These are phyloP conservation scores for Lepus oiostolus DNA, from an alignment of 2,797 vertebrate species.

Conservation along the genomic window DNA sequence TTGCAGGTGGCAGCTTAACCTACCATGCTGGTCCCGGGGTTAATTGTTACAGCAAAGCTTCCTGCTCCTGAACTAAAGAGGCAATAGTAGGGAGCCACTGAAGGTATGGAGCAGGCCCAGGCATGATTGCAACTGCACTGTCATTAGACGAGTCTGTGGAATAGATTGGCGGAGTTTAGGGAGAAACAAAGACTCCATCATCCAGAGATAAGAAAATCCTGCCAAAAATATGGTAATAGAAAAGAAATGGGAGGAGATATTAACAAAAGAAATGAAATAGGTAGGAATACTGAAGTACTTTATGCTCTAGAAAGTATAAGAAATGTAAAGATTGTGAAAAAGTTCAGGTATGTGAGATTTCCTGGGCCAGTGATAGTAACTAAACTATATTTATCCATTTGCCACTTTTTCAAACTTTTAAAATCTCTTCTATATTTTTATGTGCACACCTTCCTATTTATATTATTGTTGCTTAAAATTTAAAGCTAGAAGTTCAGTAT, in stretches of 20 bases:
- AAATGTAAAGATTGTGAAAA: conserved; percentile 25
- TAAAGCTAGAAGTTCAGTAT: background rate
- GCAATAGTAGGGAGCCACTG: background rate
- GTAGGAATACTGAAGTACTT: background rate
- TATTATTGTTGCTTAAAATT: conserved; percentile 33
- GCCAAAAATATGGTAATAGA: background rate
- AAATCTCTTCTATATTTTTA: background rate
- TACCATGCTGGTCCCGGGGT: no score
- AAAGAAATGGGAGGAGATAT: background rate
- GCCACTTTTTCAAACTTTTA: background rate
- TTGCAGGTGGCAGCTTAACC: no score
- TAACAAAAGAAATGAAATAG: background rate
- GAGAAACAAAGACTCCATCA: background rate
- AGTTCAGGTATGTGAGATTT: background rate
- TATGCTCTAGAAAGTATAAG: background rate
- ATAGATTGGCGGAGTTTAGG: background rate
- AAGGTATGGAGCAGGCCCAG: background rate
- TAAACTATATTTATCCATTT: background rate
- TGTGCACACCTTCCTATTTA: background rate
- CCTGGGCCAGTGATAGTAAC: background rate
- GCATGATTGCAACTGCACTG: background rate
- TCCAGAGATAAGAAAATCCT: background rate
- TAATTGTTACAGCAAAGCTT: background rate
- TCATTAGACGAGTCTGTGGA: background rate
- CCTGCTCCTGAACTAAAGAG: background rate